These are phyloP conservation scores for Circaetus gallicus DNA, from an alignment of 2,113 vertebrate genomes.

Conservation along the genomic window DNA sequence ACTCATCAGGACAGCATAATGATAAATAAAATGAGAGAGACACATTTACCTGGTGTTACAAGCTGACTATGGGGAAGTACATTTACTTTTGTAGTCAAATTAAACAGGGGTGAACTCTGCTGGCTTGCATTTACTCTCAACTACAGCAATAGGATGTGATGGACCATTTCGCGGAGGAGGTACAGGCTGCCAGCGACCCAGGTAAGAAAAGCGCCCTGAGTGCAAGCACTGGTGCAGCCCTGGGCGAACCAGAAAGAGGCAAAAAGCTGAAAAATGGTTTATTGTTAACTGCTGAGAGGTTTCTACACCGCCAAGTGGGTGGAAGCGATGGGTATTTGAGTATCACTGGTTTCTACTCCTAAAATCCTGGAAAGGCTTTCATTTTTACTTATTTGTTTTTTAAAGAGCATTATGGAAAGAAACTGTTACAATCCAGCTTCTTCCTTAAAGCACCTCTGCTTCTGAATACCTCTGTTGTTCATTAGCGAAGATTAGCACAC, in stretches of 20 bases:
- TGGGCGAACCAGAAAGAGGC: neutral
- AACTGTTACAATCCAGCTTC: neutral
- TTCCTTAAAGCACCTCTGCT: neutral
- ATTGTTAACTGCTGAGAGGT: neutral
- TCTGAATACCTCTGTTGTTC: neutral
- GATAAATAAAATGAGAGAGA: neutral
- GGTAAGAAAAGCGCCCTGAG: too few species aligned
- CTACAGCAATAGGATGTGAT: fast-evolving
- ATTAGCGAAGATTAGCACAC: neutral
- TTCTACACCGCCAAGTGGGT: fast-evolving
- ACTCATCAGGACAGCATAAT: neutral
- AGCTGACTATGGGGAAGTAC: neutral
- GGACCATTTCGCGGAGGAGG: neutral
- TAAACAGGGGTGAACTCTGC: neutral
- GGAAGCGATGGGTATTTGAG: neutral
- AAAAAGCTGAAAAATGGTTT: neutral
- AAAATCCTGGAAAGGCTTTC: neutral
- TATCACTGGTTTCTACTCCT: neutral
- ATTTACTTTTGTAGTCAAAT: neutral
- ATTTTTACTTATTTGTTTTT: neutral
- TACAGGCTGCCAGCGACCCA: neutral
- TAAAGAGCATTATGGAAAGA: neutral
- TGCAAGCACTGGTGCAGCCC: neutral
- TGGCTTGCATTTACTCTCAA: neutral
- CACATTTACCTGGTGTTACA: neutral